phyloP scores from a whole-genome alignment of 2,113 vertebrate genomes.

The Burhinus oedicnemus region DNA sequence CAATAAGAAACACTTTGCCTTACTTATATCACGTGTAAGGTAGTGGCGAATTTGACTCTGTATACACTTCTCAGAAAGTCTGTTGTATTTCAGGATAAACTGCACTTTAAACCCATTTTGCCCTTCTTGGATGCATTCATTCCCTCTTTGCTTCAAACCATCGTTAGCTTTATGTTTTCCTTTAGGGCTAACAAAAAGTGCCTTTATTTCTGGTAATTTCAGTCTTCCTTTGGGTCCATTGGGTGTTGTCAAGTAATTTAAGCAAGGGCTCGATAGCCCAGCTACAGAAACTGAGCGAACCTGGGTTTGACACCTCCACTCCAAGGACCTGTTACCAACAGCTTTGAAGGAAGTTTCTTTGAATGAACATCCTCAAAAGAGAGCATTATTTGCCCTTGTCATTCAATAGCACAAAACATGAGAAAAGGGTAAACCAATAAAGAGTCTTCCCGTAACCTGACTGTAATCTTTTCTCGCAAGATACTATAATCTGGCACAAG shows the following conservation, averaged over 20 bases:
- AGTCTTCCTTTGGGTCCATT: not conserved
- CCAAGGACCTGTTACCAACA: not conserved
- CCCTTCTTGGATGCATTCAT: not conserved
- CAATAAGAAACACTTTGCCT: not conserved
- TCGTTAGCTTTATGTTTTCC: not conserved
- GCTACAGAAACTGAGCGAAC: not conserved
- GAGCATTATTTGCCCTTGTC: not conserved
- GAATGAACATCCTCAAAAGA: not conserved
- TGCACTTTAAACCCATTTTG: not conserved
- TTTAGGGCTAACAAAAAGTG: not conserved
- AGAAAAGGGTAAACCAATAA: not conserved
- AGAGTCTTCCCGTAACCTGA: not conserved
- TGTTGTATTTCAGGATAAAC: not conserved
- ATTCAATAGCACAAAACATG: not conserved
- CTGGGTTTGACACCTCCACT: not conserved
- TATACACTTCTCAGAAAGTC: not conserved
- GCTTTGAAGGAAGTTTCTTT: not conserved
- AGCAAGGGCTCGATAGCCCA: not conserved
- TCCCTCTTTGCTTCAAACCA: not conserved
- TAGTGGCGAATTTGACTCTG: not conserved
- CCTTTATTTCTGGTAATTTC: not conserved
- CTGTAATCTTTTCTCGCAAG: not conserved
- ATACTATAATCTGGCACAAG: not conserved
- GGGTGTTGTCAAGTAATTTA: not conserved
- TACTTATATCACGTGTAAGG: not conserved